phyloP scores from a whole-genome alignment of 2,113 vertebrate genomes.

The Microcebus tavaratra region DNA sequence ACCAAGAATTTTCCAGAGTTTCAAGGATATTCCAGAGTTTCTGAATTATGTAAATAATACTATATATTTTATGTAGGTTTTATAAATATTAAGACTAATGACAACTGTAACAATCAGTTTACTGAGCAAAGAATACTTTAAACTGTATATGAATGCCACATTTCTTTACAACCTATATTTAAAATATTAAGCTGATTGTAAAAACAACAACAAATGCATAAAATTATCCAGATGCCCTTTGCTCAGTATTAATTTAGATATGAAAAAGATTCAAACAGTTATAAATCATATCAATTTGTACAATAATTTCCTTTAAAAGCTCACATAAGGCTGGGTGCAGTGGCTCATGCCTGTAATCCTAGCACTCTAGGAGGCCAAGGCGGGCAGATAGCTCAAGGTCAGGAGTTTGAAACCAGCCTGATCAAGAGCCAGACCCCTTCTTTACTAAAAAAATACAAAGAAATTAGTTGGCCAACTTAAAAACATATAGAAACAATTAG shows the following conservation, averaged over 20 bases:
- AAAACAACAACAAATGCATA: background rate
- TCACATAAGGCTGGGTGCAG: background rate
- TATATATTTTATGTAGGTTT: background rate
- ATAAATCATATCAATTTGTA: background rate
- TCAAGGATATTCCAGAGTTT: background rate
- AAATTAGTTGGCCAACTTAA: too few species aligned
- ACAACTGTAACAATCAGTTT: background rate
- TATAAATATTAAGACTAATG: background rate
- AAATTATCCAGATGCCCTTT: background rate
- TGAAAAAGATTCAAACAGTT: background rate
- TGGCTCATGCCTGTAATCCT: too few species aligned
- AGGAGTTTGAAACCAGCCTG: too few species aligned
- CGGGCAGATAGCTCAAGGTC: too few species aligned
- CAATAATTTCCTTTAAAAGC: background rate
- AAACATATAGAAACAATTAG: too few species aligned
- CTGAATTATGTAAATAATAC: background rate
- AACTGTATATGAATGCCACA: background rate
- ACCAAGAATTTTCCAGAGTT: background rate
- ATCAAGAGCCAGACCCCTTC: too few species aligned
- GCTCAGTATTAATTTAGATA: constrained; percentile 1
- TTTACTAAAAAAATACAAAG: too few species aligned
- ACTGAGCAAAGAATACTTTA: background rate
- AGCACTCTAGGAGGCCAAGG: too few species aligned
- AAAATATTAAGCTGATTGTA: background rate
- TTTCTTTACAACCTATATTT: constrained; percentile 12